These are phyloP conservation scores for Enteromius treurensis DNA, from an alignment of 2,797 vertebrate genomes.

Conservation along the genomic window DNA sequence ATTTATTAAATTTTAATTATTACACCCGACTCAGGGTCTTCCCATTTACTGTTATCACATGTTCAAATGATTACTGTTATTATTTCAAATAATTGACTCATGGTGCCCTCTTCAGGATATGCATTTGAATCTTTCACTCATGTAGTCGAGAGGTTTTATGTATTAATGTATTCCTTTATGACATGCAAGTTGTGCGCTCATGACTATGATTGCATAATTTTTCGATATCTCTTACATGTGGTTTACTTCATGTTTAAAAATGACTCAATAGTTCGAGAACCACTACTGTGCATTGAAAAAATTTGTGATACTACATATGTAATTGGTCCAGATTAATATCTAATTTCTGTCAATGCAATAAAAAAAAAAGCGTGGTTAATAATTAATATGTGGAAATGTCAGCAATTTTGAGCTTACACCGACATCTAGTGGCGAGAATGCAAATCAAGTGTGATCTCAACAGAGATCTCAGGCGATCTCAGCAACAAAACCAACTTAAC, in stretches of 20 bases:
- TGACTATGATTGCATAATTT: background rate
- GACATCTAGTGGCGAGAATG: background rate
- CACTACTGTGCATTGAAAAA: background rate
- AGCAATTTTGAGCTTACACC: slow-evolving; percentile 1
- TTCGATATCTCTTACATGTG: background rate
- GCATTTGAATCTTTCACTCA: background rate
- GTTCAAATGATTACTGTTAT: background rate
- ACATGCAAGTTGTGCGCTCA: background rate
- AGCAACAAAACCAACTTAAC: slow-evolving; percentile 80
- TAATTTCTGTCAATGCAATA: background rate
- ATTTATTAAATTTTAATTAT: too few relatives aligned
- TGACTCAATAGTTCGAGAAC: background rate
- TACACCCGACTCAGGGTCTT: too few relatives aligned
- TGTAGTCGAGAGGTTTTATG: background rate
- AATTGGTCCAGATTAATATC: background rate
- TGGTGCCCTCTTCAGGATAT: slow-evolving; percentile 74
- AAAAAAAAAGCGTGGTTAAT: too few relatives aligned
- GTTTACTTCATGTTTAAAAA: background rate
- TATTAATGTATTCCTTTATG: background rate
- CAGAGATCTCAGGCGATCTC: slow-evolving; percentile 41
- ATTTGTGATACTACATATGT: background rate
- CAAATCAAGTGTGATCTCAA: background rate
- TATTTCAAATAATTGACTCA: background rate
- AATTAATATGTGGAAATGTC: background rate
- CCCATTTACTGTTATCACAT: background rate